Evolutionary conservation across 2,113 vertebrate species (phyloP).

Genomic region (Engraulis encrasicolus): DNA sequence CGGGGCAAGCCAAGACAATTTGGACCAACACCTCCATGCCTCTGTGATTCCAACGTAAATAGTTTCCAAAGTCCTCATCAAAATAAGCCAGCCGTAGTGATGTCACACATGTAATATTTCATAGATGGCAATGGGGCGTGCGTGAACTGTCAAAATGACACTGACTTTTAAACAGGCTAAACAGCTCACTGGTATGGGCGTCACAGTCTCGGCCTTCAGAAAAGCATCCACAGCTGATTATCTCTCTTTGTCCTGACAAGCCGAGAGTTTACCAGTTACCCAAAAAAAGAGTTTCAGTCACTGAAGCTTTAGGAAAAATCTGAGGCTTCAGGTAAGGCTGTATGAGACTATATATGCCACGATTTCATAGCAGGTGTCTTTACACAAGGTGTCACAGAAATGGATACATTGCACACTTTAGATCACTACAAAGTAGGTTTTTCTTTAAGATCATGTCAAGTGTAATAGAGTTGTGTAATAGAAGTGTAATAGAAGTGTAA

Average conservation of each 20-base stretch:
- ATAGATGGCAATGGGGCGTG: not conserved
- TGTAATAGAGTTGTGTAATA: too few relatives aligned
- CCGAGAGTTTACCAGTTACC: not conserved
- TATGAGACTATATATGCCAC: not conserved
- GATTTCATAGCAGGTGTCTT: not conserved
- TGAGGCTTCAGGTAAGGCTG: too few relatives aligned
- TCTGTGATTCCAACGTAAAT: not conserved
- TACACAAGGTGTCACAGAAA: too few relatives aligned
- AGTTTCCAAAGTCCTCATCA: constrained; percentile 3
- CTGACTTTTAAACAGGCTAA: constrained; percentile 1
- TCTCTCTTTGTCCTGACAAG: constrained; percentile 7
- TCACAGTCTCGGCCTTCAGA: constrained; percentile 3
- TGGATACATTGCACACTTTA: too few relatives aligned
- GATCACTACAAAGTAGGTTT: too few relatives aligned
- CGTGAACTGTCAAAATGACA: constrained; percentile 4
- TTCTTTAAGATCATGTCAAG: too few relatives aligned
- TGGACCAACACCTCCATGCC: constrained; percentile 2
- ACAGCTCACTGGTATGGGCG: constrained; percentile 13
- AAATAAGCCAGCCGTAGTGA: not conserved
- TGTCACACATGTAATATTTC: not conserved
- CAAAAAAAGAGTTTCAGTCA: not conserved
- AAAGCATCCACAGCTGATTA: not conserved
- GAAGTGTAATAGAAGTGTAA: too few relatives aligned
- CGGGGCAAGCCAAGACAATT: not conserved
- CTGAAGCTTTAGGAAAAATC: not conserved